A percentile compares a stretch with the other conserved stretches of the same genome.
Conservation (phyloP, 2,888 invertebrate species). For the Dolomedes plantarius region DNA sequence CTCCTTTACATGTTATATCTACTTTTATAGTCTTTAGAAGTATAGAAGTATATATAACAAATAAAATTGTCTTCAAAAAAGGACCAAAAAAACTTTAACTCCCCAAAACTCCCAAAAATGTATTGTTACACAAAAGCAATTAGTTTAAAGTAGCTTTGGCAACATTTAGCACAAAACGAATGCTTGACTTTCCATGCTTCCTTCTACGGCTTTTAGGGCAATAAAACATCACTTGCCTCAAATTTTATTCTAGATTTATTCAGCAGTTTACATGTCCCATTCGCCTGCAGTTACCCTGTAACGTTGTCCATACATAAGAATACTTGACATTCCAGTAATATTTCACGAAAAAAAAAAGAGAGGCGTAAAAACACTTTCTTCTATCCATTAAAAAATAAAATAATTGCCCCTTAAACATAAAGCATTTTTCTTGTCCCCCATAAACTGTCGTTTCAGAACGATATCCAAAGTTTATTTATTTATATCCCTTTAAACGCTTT, state of each 20-base stretch:
- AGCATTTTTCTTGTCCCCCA: not conserved
- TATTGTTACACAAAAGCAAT: no score
- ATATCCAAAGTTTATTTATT: not conserved
- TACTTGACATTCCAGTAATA: not conserved
- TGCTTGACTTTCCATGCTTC: no score
- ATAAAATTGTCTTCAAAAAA: no score
- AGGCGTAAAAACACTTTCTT: not conserved
- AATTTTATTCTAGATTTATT: not conserved
- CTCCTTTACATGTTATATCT: no score
- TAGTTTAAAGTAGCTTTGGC: no score
- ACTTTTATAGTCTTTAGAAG: no score
- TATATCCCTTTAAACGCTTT: slow-evolving; percentile 10
- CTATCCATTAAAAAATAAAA: not conserved
- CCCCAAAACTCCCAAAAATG: no score
- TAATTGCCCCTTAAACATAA: not conserved
- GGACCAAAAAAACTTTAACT: no score
- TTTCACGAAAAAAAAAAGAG: not conserved
- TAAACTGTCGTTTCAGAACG: not conserved
- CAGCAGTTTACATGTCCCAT: not conserved
- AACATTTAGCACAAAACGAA: no score
- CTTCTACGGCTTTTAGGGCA: no score
- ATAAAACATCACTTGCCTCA: no score
- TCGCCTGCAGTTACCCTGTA: not conserved
- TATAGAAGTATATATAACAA: no score
- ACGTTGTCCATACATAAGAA: not conserved